Base-by-base conservation (phyloP, 2,888 invertebrate genomes). In the Ormyrus pomaceus region DNA sequence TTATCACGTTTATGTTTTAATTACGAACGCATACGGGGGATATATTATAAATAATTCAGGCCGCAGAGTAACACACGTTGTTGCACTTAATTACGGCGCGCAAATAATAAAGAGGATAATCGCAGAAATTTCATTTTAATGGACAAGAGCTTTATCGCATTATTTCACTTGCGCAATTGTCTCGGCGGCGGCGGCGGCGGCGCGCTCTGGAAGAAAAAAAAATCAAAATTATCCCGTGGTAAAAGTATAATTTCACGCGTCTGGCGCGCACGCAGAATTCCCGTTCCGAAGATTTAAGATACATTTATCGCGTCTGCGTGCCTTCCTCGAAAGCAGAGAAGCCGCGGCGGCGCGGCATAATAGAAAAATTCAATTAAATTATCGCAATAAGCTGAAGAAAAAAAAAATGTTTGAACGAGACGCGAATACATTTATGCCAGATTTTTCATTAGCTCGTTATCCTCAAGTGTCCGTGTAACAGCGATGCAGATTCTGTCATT, bases 191-290 rank as follows among this genome's bases (percentile, higher is more conserved):
- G 11, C 13, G n/a, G 50, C 10, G 45, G 13, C n/a, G 50, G 2
- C 46, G 19, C 62, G 62, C 46, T 8, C 9, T 6, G 55, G 50
- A 10, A n/a, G 51, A 58, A 51, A 66, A 58, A 77, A 78, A 61
- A 78, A 58, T 45, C 46, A 72, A 70, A 78, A 72, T 78, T 72
- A 66, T 59, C 55, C 66, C 71, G 59, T 51, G 66, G 65, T 72
- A 69, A 79, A 70, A 69, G 79, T 70, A 79, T 79, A 79, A 75
- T 79, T 79, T 79, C 75, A 79, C 70, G 79, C 75, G 79, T 79
- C 75, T 79, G 75, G 79, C 65, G 59, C 75, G 66, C 65, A 70
- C 65, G n/a, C 75, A 71, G 75, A 70, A 71, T 79, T 70, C 70
- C 75, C 70, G 75, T 75, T 65, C 46, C 51, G 53, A 61, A 72